Conservation (phyloP, 2,888 invertebrate species). For the Euplagia quadripunctaria region DNA sequence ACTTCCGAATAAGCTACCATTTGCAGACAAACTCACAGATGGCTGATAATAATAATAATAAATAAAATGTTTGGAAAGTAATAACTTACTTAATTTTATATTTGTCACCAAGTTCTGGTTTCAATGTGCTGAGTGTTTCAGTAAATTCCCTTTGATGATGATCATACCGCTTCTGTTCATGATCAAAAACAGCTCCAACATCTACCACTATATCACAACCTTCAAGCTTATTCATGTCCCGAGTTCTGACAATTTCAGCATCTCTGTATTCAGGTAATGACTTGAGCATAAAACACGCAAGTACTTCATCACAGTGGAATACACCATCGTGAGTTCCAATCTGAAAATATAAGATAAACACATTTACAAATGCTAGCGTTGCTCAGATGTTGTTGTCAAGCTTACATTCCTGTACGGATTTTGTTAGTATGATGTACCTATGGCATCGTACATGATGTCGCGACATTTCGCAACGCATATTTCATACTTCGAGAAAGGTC, state of each 20-base stretch:
- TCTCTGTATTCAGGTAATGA: slow-evolving; percentile 92
- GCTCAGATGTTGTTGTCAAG: too few relatives aligned
- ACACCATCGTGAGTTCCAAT: slow-evolving; percentile 94
- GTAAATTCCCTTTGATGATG: slow-evolving; percentile 96
- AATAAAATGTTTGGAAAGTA: not conserved
- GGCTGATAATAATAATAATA: not conserved
- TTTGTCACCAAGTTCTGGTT: slow-evolving; percentile 87
- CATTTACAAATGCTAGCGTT: not conserved
- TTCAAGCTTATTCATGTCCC: slow-evolving; percentile 88
- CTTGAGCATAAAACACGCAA: slow-evolving; percentile 97
- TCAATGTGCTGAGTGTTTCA: slow-evolving; percentile 89
- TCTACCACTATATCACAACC: slow-evolving; percentile 98
- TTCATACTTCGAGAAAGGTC: too few relatives aligned
- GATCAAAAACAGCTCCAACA: slow-evolving; percentile 96
- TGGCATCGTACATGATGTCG: too few relatives aligned
- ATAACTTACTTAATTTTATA: slow-evolving; percentile 86
- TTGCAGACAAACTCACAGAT: too few relatives aligned
- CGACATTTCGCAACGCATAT: too few relatives aligned
- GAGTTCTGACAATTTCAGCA: slow-evolving; percentile 92
- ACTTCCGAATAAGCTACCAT: not conserved
- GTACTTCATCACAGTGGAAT: slow-evolving; percentile 97
- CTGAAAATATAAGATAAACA: slow-evolving; percentile 52
- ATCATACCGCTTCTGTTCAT: slow-evolving; percentile 92
- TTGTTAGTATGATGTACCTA: not conserved
- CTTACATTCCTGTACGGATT: too few relatives aligned